These are phyloP conservation scores for Calyptommatus sinebrachiatus DNA, from an alignment of 2,113 vertebrate genomes.

Conservation along the genomic window DNA sequence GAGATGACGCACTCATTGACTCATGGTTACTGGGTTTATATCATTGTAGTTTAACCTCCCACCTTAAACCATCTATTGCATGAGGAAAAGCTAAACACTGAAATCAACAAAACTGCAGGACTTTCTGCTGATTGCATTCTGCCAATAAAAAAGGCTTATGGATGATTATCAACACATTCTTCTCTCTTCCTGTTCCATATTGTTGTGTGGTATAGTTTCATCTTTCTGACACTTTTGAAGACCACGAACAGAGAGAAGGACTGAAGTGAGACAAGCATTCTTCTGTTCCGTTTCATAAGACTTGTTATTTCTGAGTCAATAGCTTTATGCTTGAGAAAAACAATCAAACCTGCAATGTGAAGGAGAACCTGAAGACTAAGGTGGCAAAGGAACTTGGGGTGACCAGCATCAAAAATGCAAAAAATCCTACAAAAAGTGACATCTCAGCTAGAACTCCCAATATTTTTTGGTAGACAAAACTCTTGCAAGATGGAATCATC, in stretches of 20 bases:
- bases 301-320: slow-evolving; percentile 33
- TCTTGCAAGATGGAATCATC: slow-evolving; percentile 33
- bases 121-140: background rate
- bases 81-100: background rate
- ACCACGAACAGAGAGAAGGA: background rate
- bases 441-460: background rate
- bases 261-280: background rate
- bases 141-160: background rate
- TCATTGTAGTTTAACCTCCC: background rate
- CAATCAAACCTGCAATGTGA: background rate
- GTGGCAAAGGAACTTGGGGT: fast-evolving
- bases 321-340: slow-evolving; percentile 27
- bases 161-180: background rate
- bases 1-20: background rate
- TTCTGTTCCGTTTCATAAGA: background rate
- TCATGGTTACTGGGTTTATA: background rate
- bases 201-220: slow-evolving; percentile 25
- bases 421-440: too few species aligned
- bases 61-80: background rate
- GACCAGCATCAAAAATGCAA: background rate
- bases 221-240: slow-evolving; percentile 8
- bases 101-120: background rate
- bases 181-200: background rate
- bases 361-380: background rate
- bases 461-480: slow-evolving; percentile 11